Base-by-base conservation (phyloP, 2,888 invertebrate species). In the Isotomurus palustris region DNA sequence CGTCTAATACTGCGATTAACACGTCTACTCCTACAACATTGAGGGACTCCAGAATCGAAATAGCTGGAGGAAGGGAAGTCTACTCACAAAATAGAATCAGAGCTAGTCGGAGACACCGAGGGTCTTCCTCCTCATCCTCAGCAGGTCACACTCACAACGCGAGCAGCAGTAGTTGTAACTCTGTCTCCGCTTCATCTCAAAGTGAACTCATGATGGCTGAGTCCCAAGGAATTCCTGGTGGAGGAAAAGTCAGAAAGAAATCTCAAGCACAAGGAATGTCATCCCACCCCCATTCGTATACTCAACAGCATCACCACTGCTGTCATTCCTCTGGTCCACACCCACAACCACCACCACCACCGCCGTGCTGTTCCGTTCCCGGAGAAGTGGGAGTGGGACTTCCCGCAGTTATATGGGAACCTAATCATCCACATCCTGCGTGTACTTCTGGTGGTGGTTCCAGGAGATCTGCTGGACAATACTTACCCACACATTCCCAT, bases 1-100 rank as follows among this genome's bases (percentile, higher is more conserved):
- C 43, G 40, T 36, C 44, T 1, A 29, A 14, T 29, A 28, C 17
- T 32, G 36, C 47, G 28, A 55, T 50, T 38, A 47, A 47, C 24
- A 47, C 50, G 3, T 60, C 44, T 32, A 51, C 56, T n/a, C 45
- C 58, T 3, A 38, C 56, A 57, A 59, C 57, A 32, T 35, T 58
- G 36, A 64, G 66, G 29, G 71, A 71, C 58, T 69, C 71, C 24
- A 65, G 71, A 75, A 84, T 84, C 72, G 84, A 84, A 77, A 83
- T 84, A 72, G 89, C 90, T 54, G 90, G 90, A 70, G 90, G 89
- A 60, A 81, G 88, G 58, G 89, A 90, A 77, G 81, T 89, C 64
- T 88, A 86, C 76, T 88, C 88, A 38, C 87, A 88, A 75, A 88
- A 87, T 75, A 79, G 88, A 72, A 85, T 84, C 72, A 87, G 88